phyloP scores from a whole-genome alignment of 2,797 vertebrate genomes.

The Stomatorhinus walkeri region DNA sequence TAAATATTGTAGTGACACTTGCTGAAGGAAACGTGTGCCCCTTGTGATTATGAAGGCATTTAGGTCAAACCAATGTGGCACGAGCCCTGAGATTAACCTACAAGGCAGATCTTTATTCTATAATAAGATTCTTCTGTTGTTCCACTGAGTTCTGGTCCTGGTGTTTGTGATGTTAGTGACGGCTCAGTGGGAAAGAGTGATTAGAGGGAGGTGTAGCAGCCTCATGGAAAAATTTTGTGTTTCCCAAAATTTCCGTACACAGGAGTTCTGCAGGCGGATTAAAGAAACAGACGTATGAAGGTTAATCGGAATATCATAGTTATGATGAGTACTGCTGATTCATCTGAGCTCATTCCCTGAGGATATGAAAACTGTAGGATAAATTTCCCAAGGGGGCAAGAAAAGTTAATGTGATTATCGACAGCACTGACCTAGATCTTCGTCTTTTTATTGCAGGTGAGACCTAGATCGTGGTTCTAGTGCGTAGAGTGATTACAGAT shows the following conservation, averaged over 20 bases:
- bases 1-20: neutral
- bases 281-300: neutral
- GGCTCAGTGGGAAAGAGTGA: neutral
- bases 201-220: neutral
- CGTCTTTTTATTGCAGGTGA: neutral
- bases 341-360: neutral
- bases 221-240: neutral
- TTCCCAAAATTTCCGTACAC: neutral
- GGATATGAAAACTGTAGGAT: neutral
- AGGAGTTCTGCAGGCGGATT: neutral
- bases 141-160: neutral
- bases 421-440: neutral
- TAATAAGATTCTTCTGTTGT: constrained; percentile 9
- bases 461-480: neutral
- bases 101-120: neutral
- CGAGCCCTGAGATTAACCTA: neutral
- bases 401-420: neutral
- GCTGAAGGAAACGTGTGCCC: neutral
- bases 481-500: neutral
- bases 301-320: neutral
- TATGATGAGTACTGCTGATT: neutral
- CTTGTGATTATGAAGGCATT: neutral
- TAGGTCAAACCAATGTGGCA: neutral
- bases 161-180: neutral
- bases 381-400: neutral